Conservation (phyloP, 2,113 vertebrate genomes). For the Pachypanchax playfairii region DNA sequence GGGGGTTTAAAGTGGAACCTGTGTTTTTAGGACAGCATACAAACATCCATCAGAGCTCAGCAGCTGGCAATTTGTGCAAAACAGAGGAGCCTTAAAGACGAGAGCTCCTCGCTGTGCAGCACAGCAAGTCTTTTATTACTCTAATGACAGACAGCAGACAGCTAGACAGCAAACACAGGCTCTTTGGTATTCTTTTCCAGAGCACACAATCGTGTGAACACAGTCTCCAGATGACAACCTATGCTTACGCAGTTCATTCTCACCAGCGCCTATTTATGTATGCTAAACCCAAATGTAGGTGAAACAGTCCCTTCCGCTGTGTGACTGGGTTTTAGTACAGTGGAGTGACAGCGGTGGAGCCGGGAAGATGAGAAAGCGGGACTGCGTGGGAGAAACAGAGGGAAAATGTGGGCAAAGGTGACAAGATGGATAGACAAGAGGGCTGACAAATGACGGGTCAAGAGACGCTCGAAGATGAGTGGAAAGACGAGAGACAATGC, state of each 20-base stretch:
- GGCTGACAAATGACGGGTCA: slow-evolving; percentile 43
- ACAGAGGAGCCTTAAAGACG: slow-evolving; percentile 74
- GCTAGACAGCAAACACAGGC: slow-evolving; percentile 67
- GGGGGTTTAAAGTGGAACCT: slow-evolving; percentile 72
- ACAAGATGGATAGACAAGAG: slow-evolving; percentile 41
- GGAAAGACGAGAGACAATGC: slow-evolving; percentile 31
- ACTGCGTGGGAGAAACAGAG: slow-evolving; percentile 26
- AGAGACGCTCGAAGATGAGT: slow-evolving; percentile 41
- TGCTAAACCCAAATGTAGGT: slow-evolving; percentile 32
- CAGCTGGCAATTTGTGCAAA: slow-evolving; percentile 80
- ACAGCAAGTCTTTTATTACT: slow-evolving; percentile 82
- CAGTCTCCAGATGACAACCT: slow-evolving; percentile 41
- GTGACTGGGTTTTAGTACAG: slow-evolving; percentile 7
- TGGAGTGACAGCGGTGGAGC: slow-evolving; percentile 45
- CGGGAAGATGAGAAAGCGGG: slow-evolving; percentile 12
- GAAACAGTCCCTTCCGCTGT: slow-evolving; percentile 17
- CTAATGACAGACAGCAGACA: slow-evolving; percentile 81
- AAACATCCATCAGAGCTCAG: slow-evolving; percentile 80
- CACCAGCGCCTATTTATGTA: slow-evolving; percentile 34
- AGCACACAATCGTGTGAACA: slow-evolving; percentile 40
- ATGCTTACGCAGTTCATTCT: slow-evolving; percentile 39
- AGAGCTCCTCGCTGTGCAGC: slow-evolving; percentile 73
- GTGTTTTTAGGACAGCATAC: slow-evolving; percentile 75
- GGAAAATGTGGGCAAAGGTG: slow-evolving; percentile 42
- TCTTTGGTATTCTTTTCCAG: slow-evolving; percentile 57